Evolutionary conservation across 1,140 invertebrate genomes (phyloP), one percentile per base, ranked within the genome.

Genomic region (Apis dorsata): DNA sequence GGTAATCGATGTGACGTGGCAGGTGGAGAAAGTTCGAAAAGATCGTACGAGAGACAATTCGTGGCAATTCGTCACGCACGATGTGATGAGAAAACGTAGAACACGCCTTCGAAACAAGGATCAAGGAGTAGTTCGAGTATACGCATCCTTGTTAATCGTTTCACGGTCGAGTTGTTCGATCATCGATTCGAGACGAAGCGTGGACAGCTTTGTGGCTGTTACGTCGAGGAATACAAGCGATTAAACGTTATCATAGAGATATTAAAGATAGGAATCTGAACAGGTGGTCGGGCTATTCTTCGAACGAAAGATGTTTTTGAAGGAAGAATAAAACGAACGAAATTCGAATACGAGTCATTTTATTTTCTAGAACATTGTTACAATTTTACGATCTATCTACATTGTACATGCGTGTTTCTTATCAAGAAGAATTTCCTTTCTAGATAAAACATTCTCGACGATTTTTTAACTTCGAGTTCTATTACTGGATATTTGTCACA

Each of bases 1-100:
- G 21, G 55, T 59, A 44, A 24, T 34, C 75, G 51, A 44, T 44
- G 34, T 34, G 21, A 49, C 15, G 21, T 24, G 17, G 24, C 15
- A 21, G 77, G 34, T 59, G 53, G 81, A 73, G 53, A 76, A 73
- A 68, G 57, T 60, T 66, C 60, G 74, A 79, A 85, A 60, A 82
- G 82, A 81, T 85, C 63, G 69, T 83, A 3, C 65, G 12, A 66
- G 65, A 62, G 63, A 70, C 51, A 53, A 34, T 34, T 86, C 84
- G 88, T 88, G 77, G 86, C 87, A 90, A 93, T 93, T 93, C 85
- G 92, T 93, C 90, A 93, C 90, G 93, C 91, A 91, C 90, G 81
- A 83, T 69, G 72, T 91, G 91, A 88, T 93, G 91, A 92, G 92
- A 93, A 93, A 91, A 83, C 79, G 69, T 19, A 15, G 59, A 59